Base-by-base conservation (phyloP, 2,113 vertebrate species). In the Pachycephala philippinensis region DNA sequence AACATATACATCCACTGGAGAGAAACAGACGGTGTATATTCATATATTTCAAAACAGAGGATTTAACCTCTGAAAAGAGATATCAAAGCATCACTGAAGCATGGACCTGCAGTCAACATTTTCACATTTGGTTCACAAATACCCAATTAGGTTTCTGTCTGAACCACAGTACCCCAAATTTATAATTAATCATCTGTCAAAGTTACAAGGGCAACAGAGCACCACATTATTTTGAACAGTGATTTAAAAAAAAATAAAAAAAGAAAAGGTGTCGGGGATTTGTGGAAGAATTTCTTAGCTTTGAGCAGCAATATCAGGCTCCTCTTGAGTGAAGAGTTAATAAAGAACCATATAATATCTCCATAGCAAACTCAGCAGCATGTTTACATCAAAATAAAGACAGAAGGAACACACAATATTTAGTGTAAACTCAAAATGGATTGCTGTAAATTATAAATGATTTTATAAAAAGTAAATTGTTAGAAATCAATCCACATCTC, bases 121-220 rank as follows among this genome's bases (percentile, higher is more conserved):
- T 84, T 92, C 87, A 84, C 90, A 96, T 96, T 97, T 95, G 90
- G 91, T 93, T 97, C 91, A 95, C 95, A 97, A 97, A 97, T 96
- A 95, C 33, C 93, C 96, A 97, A 95, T 97, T 97, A 97, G 70
- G 53, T 96, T 96, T 93, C 88, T 87, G 44, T 72, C 94, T 92
- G 93, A 96, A 87, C 44, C 88, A 82, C 35, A 79, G 71, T n/a
- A 96, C 64, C 94, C 91, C 88, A 97, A 96, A 95, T 95, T 95
- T 95, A 89, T 96, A 97, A 96, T 95, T 97, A 97, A 96, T 95
- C 89, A 95, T 87, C 91, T 96, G 92, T 90, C 96, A 96, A 93
- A 95, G 66, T 90, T 92, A 93, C 82, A 94, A 97, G 91, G 89
- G 78, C 77, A 91, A 84, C 30, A 81, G 83, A 94, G 54, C 54